Evolutionary conservation across 2,113 vertebrate genomes (phyloP).

Genomic region (Pygoscelis antarcticus): DNA sequence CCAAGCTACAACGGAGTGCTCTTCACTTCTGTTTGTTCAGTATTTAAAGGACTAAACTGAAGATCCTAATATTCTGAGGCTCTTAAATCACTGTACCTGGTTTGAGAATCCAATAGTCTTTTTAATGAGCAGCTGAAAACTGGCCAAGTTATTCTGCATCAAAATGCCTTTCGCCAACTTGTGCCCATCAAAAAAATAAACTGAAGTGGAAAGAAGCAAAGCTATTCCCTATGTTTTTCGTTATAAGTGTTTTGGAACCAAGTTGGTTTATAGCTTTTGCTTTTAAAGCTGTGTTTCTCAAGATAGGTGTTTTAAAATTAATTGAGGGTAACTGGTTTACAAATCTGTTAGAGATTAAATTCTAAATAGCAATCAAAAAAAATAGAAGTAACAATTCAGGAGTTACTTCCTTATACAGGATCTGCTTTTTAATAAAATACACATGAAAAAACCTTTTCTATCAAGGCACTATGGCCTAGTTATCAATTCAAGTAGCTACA

Average conservation of each 20-base stretch:
- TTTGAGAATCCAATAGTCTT: not conserved
- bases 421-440: not conserved
- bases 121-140: not conserved
- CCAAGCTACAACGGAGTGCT: not conserved
- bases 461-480: not conserved
- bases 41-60: not conserved
- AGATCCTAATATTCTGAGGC: not conserved
- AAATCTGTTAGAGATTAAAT: not conserved
- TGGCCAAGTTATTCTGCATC: not conserved
- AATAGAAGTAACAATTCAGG: not conserved
- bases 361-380: not conserved
- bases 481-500: not conserved
- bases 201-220: not conserved
- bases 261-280: not conserved
- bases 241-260: not conserved
- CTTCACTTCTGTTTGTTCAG: not conserved
- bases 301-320: not conserved
- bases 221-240: not conserved
- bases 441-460: not conserved
- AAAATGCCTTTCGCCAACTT: constrained; percentile 8
- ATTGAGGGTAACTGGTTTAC: not conserved
- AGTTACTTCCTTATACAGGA: not conserved
- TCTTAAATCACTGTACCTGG: not conserved
- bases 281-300: constrained; percentile 5
- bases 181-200: not conserved